Percentiles rank a stretch among this genome's conserved stretches.
Evolutionary conservation across 2,113 vertebrate genomes (phyloP).

Genomic region (Phoenicopterus ruber): DNA sequence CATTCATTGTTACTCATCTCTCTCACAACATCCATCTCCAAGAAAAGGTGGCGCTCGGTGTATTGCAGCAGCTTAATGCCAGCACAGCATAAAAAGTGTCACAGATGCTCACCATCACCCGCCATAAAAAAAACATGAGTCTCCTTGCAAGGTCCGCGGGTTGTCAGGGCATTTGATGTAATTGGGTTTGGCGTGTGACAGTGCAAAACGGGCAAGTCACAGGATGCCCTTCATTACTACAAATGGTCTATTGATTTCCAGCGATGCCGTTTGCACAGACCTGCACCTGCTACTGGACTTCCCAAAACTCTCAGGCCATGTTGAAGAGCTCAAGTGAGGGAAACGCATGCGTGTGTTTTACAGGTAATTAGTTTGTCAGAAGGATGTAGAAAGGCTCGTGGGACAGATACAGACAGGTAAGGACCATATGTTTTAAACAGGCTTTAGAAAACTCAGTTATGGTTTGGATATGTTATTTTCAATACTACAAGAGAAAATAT

Average conservation of each 20-base stretch:
- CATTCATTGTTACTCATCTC: background rate
- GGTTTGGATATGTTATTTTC: background rate
- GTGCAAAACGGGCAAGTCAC: background rate
- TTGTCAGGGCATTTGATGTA: background rate
- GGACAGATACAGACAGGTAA: background rate
- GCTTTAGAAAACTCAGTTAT: background rate
- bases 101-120: background rate
- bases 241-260: background rate
- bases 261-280: background rate
- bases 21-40: background rate
- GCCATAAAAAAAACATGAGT: conserved; percentile 19
- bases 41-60: background rate
- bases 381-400: background rate
- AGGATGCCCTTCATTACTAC: conserved; percentile 6
- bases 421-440: background rate
- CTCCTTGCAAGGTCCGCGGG: background rate
- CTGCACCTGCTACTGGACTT: background rate
- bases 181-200: background rate
- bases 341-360: fast-evolving
- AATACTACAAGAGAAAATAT: background rate
- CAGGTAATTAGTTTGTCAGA: background rate
- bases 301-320: background rate
- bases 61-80: background rate
- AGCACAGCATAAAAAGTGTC: background rate
- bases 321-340: background rate